These are phyloP conservation scores for Simalia tracyae DNA, from an alignment of 2,797 vertebrate genomes.

Conservation along the genomic window DNA sequence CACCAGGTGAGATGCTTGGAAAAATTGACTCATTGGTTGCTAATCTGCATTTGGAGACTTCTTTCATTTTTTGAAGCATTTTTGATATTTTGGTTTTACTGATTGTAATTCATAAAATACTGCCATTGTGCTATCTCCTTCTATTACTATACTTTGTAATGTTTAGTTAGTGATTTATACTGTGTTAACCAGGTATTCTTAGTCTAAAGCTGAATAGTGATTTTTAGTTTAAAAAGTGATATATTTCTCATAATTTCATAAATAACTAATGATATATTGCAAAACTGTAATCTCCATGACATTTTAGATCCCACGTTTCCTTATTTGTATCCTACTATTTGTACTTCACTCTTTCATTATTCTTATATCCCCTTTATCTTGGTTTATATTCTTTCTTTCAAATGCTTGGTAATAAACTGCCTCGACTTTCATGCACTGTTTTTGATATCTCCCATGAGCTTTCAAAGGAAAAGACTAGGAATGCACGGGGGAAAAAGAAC, in stretches of 20 bases:
- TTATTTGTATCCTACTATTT: neutral
- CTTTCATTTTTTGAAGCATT: neutral
- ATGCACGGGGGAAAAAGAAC: neutral
- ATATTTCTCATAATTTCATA: neutral
- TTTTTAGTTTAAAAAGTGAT: neutral
- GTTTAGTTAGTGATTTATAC: neutral
- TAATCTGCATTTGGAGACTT: neutral
- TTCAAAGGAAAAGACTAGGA: neutral
- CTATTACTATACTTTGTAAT: neutral
- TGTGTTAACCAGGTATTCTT: neutral
- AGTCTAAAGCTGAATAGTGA: neutral
- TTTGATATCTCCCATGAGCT: neutral
- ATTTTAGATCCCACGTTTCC: neutral
- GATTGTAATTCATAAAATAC: neutral
- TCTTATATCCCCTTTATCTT: neutral
- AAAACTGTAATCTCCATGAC: neutral
- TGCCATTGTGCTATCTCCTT: neutral
- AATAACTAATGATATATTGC: neutral
- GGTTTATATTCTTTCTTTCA: neutral
- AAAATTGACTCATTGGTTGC: neutral
- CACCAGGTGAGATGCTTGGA: constrained; percentile 80
- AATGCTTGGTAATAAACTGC: neutral
- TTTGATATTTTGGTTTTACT: neutral
- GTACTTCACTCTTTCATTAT: neutral
- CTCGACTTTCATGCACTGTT: neutral